Evolutionary conservation across 2,888 invertebrate species (phyloP), one percentile per base, ranked within the genome.

Genomic region (Sycophila texana): DNA sequence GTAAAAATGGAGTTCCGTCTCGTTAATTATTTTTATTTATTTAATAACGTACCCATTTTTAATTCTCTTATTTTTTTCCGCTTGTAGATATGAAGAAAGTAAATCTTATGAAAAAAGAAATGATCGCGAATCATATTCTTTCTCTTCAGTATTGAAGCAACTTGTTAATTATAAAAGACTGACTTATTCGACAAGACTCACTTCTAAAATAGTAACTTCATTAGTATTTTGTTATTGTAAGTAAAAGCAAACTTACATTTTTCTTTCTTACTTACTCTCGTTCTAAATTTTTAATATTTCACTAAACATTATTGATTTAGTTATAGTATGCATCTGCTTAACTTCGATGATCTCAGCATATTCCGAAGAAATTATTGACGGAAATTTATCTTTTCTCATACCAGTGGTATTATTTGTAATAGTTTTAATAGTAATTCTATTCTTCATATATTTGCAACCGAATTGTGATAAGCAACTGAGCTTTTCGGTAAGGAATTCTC

Each of bases 201-300:
- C 91, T 0, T 86, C 92, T 0, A 87, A 89, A 65, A 87, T 92
- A 20, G 92, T 91, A 16, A 91, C 91, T 4, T 84, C 84, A 47
- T 87, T 90, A 78, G 90, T 91, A 49, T 88, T 88, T n/a, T 80
- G 90, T 18, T 92, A 91, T 81, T 89, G 92, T 92, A 86, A 89
- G 89, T 84, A 61, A 16, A 51, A 2, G n/a, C 22, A 53, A 1
- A 47, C 47, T 20, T 51, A 22, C 16, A 57, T n/a, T 20, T 20
- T 13, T n/a, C 53, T 12, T 26, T 16, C 65, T 57, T 4, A 22
- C 13, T 77, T 73, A 53, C 22, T 74, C 47, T 47, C n/a, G 14
- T 65, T 60, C 80, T 80, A 57, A 57, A 22, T 47, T 7, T 53
- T 18, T 10, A 2, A 12, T 39, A 18, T 55, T 20, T 51, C 18